These are phyloP conservation scores for Agonopterix heracliana DNA, from an alignment of 2,888 invertebrate species.

Conservation along the genomic window DNA sequence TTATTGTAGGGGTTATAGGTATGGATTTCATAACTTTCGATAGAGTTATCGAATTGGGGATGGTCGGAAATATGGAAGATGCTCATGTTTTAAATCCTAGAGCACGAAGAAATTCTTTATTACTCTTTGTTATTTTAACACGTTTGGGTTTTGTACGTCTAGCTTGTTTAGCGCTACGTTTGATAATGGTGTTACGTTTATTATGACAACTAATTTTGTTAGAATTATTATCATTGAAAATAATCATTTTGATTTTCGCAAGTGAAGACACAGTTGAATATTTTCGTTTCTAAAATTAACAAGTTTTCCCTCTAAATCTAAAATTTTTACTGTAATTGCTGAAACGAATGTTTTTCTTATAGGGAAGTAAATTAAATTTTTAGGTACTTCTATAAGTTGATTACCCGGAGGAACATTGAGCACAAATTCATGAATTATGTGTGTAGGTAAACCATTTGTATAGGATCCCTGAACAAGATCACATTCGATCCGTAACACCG, in stretches of 20 bases:
- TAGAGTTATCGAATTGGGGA: constrained; percentile 11
- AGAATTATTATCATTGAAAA: background rate
- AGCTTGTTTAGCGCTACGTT: too few relatives aligned
- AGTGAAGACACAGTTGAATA: constrained; percentile 2
- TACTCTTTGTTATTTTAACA: constrained; percentile 4
- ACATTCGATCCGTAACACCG: constrained; percentile 9
- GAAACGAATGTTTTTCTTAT: constrained; percentile 9
- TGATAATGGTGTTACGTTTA: too few relatives aligned
- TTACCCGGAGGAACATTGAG: constrained; percentile 6
- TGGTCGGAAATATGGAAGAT: constrained; percentile 9
- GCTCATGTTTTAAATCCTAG: constrained; percentile 15
- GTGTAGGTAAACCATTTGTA: constrained; percentile 6
- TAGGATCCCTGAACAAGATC: constrained; percentile 6
- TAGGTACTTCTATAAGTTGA: constrained; percentile 7
- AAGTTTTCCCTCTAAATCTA: constrained; percentile 6
- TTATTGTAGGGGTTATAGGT: constrained; percentile 12
- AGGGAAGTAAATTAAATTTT: constrained; percentile 13
- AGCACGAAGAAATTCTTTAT: constrained; percentile 3
- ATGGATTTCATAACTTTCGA: constrained; percentile 16
- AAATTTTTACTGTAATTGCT: constrained; percentile 8
- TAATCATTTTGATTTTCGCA: constrained; percentile 4
- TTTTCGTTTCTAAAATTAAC: constrained; percentile 8
- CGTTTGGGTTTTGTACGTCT: background rate
- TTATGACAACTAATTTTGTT: too few relatives aligned
- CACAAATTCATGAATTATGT: constrained; percentile 1